Evolutionary conservation across 2,113 vertebrate species (phyloP).

Genomic region (Strix aluco): DNA sequence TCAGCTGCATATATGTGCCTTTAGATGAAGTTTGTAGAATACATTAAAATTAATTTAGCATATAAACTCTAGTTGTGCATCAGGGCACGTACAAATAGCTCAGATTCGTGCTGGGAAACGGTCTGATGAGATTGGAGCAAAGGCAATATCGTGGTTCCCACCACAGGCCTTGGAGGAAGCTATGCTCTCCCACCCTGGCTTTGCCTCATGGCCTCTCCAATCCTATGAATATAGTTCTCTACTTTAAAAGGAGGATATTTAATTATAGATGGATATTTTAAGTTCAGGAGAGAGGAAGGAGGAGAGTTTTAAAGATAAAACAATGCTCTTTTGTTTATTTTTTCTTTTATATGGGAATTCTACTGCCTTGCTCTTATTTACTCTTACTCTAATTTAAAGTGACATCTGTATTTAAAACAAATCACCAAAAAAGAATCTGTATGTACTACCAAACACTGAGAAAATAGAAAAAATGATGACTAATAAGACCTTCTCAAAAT

Average conservation of each 20-base stretch:
- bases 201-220: slow-evolving; percentile 51
- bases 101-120: not conserved
- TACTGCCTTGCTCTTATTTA: slow-evolving; percentile 1
- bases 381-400: not conserved
- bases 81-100: not conserved
- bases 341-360: slow-evolving; percentile 63
- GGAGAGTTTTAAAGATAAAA: slow-evolving; percentile 50
- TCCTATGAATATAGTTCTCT: slow-evolving; percentile 40
- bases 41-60: not conserved
- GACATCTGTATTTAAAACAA: not conserved
- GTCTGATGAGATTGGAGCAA: not conserved
- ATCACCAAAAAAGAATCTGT: not conserved
- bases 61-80: not conserved
- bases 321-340: slow-evolving; percentile 35
- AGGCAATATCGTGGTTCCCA: not conserved
- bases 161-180: not conserved
- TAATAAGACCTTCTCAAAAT: not conserved
- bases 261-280: slow-evolving; percentile 72
- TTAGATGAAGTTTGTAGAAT: not conserved
- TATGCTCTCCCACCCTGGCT: slow-evolving; percentile 47
- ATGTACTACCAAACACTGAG: not conserved
- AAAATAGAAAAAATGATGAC: not conserved
- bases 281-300: slow-evolving; percentile 55
- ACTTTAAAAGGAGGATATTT: slow-evolving; percentile 69
- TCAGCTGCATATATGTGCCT: not conserved